These are phyloP conservation scores for Drosophila sp. DNA, from an alignment of 1,140 invertebrate genomes.

Conservation along the genomic window DNA sequence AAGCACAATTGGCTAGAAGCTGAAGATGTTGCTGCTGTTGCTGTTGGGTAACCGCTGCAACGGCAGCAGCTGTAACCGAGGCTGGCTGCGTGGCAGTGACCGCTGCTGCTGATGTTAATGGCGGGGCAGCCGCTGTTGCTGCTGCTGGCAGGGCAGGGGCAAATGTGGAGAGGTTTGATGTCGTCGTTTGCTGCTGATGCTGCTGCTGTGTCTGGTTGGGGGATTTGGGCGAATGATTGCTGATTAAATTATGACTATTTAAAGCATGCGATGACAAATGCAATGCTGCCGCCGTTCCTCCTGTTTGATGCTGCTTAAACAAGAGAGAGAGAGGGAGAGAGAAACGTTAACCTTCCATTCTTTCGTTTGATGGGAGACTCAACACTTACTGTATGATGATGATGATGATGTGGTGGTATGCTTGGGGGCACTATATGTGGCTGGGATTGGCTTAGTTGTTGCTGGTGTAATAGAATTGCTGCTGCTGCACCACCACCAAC, in stretches of 20 bases:
- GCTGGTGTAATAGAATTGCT: conserved; percentile 60
- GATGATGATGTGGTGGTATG: conserved; percentile 80
- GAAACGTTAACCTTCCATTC: conserved; percentile 12
- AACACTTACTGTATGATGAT: conserved; percentile 68
- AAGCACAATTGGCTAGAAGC: conserved; percentile 62
- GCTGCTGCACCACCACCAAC: conserved; percentile 32
- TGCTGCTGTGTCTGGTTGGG: conserved; percentile 78
- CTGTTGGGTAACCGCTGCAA: conserved; percentile 77
- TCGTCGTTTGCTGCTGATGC: conserved; percentile 44
- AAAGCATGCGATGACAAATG: conserved; percentile 82
- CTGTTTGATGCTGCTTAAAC: conserved; percentile 59
- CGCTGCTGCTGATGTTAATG: conserved; percentile 27
- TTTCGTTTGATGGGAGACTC: neutral
- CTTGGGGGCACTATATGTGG: conserved; percentile 80
- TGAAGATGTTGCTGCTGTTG: conserved; percentile 81
- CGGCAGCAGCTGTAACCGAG: conserved; percentile 67
- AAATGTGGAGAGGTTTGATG: conserved; percentile 60
- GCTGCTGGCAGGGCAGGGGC: conserved; percentile 51
- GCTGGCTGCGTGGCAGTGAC: conserved; percentile 24
- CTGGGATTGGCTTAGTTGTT: conserved; percentile 81
- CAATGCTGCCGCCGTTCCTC: conserved; percentile 61
- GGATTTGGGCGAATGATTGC: conserved; percentile 82
- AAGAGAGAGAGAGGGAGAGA: conserved; percentile 28
- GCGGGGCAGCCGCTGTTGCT: conserved; percentile 17
- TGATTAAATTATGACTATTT: conserved; percentile 83